Conservation (phyloP, 2,797 vertebrate species). For the Gallinago nigripennis region DNA sequence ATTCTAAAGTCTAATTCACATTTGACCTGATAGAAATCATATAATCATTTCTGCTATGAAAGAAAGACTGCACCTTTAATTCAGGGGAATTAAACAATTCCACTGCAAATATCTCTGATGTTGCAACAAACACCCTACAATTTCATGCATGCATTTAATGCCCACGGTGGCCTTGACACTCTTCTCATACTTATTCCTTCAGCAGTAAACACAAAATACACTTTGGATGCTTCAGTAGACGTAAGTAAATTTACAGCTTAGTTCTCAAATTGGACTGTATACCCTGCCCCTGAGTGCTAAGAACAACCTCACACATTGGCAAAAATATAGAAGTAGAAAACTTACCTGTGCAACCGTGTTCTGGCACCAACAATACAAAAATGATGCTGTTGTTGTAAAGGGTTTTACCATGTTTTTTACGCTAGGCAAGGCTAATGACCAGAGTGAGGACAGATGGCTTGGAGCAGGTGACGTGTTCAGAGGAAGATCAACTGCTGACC, state of each 20-base stretch:
- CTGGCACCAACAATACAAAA: constrained; percentile 70
- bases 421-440: constrained; percentile 46
- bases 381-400: constrained; percentile 12
- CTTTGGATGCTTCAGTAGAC: neutral
- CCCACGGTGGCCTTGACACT: neutral
- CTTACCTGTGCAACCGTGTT: constrained; percentile 64
- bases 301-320: neutral
- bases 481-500: constrained; percentile 21
- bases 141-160: neutral
- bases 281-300: neutral
- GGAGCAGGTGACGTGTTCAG: neutral
- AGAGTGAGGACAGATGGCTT: neutral
- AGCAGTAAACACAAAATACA: neutral
- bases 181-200: neutral
- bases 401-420: constrained; percentile 48
- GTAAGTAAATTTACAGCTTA: neutral
- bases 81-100: neutral
- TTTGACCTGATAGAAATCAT: neutral
- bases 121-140: neutral
- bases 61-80: neutral
- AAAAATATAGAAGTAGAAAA: neutral
- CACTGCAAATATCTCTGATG: neutral
- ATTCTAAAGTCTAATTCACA: neutral
- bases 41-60: neutral
- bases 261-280: neutral